Evolutionary conservation across 2,888 invertebrate species (phyloP).

Genomic region (Athripsodes cinereus): DNA sequence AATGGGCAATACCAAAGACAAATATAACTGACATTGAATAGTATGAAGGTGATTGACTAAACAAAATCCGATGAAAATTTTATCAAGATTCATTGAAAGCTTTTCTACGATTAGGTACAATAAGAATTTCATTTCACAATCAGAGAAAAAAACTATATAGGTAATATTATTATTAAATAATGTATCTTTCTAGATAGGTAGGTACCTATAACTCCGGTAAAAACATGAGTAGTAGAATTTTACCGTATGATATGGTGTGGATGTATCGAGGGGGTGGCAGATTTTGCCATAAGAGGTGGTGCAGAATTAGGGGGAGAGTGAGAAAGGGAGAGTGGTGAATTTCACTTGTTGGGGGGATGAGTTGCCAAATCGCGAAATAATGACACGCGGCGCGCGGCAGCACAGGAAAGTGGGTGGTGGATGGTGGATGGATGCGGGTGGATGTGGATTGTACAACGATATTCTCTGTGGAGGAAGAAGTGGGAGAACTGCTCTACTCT

Average conservation of each 20-base stretch:
- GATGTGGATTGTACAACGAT: background rate
- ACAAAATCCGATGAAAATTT: no score
- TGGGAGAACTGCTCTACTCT: background rate
- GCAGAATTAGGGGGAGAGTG: slow-evolving; percentile 10
- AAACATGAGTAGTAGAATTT: slow-evolving; percentile 17
- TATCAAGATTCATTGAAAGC: no score
- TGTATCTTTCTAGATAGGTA: background rate
- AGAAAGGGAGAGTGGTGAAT: background rate
- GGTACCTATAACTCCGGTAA: background rate
- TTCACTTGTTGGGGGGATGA: slow-evolving; percentile 19
- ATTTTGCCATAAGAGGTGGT: slow-evolving; percentile 7
- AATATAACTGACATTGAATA: no score
- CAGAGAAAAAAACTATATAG: no score
- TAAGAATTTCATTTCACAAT: no score
- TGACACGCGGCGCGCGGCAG: slow-evolving; percentile 22
- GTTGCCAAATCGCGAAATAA: slow-evolving; percentile 29
- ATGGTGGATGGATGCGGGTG: background rate
- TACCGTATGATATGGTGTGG: background rate
- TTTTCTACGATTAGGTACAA: no score
- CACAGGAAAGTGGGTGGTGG: no score
- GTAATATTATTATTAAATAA: no score
- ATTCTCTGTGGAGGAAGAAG: slow-evolving; percentile 5
- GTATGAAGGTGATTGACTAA: no score
- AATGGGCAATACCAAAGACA: no score
- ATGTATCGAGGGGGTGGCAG: slow-evolving; percentile 11